phyloP scores from a whole-genome alignment of 2,888 invertebrate species.

The Helleia helle region DNA sequence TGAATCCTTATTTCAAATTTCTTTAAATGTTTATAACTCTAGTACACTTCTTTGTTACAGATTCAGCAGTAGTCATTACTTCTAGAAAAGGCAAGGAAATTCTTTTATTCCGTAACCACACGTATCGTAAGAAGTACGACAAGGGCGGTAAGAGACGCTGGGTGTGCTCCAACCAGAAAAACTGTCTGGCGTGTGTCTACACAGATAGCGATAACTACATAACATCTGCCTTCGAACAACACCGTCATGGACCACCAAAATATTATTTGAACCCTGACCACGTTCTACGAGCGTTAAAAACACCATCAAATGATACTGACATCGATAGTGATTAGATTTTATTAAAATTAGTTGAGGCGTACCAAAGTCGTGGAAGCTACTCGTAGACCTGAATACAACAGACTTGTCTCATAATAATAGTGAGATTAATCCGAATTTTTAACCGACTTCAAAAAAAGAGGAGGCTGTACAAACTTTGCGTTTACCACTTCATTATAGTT shows the following conservation, averaged over 20 bases:
- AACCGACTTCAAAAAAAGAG: too few species aligned
- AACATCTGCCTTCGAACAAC: constrained; percentile 41
- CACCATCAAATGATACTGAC: constrained; percentile 30
- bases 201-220: constrained; percentile 44
- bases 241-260: constrained; percentile 54
- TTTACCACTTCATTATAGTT: too few species aligned
- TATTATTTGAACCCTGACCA: constrained; percentile 53
- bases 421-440: too few species aligned
- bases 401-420: too few species aligned
- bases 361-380: too few species aligned
- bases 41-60: too few species aligned
- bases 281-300: constrained; percentile 43
- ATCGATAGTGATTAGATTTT: constrained; percentile 1
- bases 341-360: not conserved
- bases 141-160: constrained; percentile 40
- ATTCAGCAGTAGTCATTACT: constrained; percentile 48
- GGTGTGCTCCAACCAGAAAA: constrained; percentile 58
- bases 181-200: constrained; percentile 51
- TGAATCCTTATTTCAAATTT: too few species aligned
- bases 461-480: too few species aligned
- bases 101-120: constrained; percentile 49
- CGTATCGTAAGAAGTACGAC: constrained; percentile 53
- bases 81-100: constrained; percentile 62
- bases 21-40: too few species aligned
- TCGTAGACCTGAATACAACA: too few species aligned